These are phyloP conservation scores for Apomyelois bistriatella DNA, from an alignment of 2,888 invertebrate genomes.

Conservation along the genomic window DNA sequence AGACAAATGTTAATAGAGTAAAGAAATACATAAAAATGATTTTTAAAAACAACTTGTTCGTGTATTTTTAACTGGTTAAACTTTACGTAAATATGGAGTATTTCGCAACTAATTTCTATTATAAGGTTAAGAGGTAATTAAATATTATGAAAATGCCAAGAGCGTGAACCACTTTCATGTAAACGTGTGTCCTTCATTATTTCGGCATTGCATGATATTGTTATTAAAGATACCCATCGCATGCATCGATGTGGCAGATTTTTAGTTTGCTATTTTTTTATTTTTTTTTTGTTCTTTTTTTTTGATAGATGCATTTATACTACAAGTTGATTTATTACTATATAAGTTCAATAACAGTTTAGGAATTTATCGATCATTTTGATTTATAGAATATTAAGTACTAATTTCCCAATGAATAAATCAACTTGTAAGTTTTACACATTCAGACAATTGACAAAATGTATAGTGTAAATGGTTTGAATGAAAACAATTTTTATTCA, in stretches of 20 bases:
- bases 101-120: slow-evolving; percentile 12
- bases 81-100: neutral
- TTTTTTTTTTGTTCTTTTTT: slow-evolving; percentile 29
- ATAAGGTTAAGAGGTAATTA: slow-evolving; percentile 11
- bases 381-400: neutral
- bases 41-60: neutral
- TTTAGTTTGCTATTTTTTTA: slow-evolving; percentile 34
- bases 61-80: neutral
- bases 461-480: slow-evolving; percentile 7
- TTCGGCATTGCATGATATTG: slow-evolving; percentile 40
- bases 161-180: slow-evolving; percentile 13
- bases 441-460: slow-evolving; percentile 11
- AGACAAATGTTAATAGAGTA: no score
- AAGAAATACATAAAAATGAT: no score
- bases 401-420: neutral
- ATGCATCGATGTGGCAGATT: slow-evolving; percentile 45
- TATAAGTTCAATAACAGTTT: neutral
- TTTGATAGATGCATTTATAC: slow-evolving; percentile 39
- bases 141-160: slow-evolving; percentile 11
- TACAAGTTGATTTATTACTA: slow-evolving; percentile 31
- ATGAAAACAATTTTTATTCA: no score
- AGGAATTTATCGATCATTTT: neutral
- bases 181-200: slow-evolving; percentile 32
- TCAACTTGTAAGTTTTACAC: neutral
- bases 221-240: slow-evolving; percentile 39